phyloP scores from a whole-genome alignment of 2,888 invertebrate species.

The Phalangium opilio region DNA sequence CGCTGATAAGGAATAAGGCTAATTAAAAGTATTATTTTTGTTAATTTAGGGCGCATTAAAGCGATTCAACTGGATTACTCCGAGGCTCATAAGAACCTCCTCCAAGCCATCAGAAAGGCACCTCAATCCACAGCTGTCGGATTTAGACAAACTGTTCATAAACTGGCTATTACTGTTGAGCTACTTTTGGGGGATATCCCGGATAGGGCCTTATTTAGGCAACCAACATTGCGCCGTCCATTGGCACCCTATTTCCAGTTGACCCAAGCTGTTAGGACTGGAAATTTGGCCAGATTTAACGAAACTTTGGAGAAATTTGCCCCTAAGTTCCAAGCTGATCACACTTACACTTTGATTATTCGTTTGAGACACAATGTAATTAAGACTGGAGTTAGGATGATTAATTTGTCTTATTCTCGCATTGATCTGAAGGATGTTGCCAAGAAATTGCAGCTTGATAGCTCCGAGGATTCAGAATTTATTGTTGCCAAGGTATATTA shows the following conservation, averaged over 20 bases:
- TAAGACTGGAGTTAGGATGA: conserved; percentile 90
- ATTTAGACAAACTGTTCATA: conserved; percentile 93
- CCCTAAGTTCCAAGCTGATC: conserved; percentile 78
- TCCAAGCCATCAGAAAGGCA: conserved; percentile 83
- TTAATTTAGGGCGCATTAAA: conserved; percentile 71
- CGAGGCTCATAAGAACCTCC: conserved; percentile 87
- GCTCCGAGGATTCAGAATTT: conserved; percentile 89
- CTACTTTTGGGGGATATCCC: conserved; percentile 92
- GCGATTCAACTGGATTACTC: conserved; percentile 97
- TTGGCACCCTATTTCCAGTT: conserved; percentile 91
- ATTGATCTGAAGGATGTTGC: conserved; percentile 93
- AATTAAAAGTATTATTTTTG: too few species aligned
- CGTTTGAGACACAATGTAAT: conserved; percentile 96
- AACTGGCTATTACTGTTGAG: conserved; percentile 85
- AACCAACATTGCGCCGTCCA: conserved; percentile 71
- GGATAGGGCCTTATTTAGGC: conserved; percentile 84
- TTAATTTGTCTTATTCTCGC: conserved; percentile 87
- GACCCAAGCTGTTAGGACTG: conserved; percentile 84
- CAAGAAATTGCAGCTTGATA: conserved; percentile 78
- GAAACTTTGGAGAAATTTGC: conserved; percentile 82
- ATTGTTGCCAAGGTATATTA: conserved; percentile 70
- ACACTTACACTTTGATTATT: conserved; percentile 88
- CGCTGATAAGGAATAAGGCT: too few species aligned
- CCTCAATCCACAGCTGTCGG: conserved; percentile 97
- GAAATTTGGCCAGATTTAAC: conserved; percentile 84